Percentiles rank a stretch among this genome's conserved stretches.
phyloP scores from a whole-genome alignment of 1,140 invertebrate species.

The Dreissena polymorpha region DNA sequence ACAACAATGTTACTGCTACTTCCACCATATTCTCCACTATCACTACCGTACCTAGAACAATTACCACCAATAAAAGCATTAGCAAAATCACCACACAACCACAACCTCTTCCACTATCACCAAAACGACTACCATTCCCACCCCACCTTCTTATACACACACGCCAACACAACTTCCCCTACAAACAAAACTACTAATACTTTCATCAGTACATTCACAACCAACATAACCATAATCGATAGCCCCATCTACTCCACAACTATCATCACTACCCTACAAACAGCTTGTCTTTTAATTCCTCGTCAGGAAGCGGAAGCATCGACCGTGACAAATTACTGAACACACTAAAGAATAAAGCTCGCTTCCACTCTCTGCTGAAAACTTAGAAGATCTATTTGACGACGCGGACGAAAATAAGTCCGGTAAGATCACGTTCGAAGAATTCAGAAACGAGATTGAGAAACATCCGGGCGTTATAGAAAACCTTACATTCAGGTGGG shows the following conservation, averaged over 20 bases:
- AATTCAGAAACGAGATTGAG: slow-evolving; percentile 90
- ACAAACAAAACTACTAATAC: too few species aligned
- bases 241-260: not conserved
- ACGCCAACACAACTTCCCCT: too few species aligned
- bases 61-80: too few species aligned
- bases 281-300: slow-evolving; percentile 4
- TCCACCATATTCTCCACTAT: too few species aligned
- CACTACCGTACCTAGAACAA: too few species aligned
- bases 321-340: slow-evolving; percentile 92
- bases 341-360: slow-evolving; percentile 96
- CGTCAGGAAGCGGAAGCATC: slow-evolving; percentile 92
- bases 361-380: slow-evolving; percentile 93
- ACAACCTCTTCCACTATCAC: too few species aligned
- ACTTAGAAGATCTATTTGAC: slow-evolving; percentile 94
- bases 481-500: slow-evolving; percentile 93
- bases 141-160: too few species aligned
- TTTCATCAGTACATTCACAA: too few species aligned
- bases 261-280: slow-evolving; percentile 4
- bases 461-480: slow-evolving; percentile 93
- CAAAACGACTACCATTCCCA: too few species aligned
- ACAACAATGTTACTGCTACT: too few species aligned
- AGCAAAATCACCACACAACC: too few species aligned
- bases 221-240: too few species aligned
- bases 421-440: slow-evolving; percentile 94
- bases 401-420: slow-evolving; percentile 91